Base-by-base conservation (phyloP, 2,888 invertebrate genomes). In the Eumacrocentrus americanus region DNA sequence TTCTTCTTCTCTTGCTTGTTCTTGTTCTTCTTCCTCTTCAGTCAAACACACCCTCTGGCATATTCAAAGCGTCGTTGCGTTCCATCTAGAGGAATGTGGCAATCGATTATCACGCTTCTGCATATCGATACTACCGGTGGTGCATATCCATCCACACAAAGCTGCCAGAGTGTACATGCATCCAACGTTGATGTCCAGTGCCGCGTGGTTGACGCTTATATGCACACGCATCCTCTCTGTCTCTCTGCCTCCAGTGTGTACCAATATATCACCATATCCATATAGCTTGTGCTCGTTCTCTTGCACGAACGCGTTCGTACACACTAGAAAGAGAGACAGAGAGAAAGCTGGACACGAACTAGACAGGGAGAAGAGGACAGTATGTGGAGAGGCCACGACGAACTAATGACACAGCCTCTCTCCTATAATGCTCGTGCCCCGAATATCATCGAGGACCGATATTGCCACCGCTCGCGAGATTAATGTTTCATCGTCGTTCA, bases 61-160 rank as follows among this genome's bases (percentile, higher is more conserved):
- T 52, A 50, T 53, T 48, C 37, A 51, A 29, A 25, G 54, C 42
- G 23, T 56, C 64, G 64, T 68, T 67, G 69, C 68, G 16, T 42
- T 70, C 62, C 72, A 70, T 76, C 76, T 75, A 72, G 72, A 75
- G 77, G 75, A 77, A 78, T 76, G 73, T 70, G 70, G 60, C 73
- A 70, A 78, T 78, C 76, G 78, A 78, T 78, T 76, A 77, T 78
- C 72, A 72, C 74, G 73, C 72, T 73, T 68, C 72, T 72, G 74
- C 74, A 76, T 75, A 76, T 78, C 76, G 77, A 78, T 76, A 73
- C 55, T 23, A 37, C 37, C 20, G 25, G 11, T 54, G 34, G 23
- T 37, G 44, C 29, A 29, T 12, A 58, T 51, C 1, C n/a, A 52
- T 34, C 34, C 16, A 46, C 16, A 56, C 3, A 29, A 12, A 23